Evolutionary conservation across 2,797 vertebrate genomes (phyloP).

Genomic region (Erethizon dorsatum): DNA sequence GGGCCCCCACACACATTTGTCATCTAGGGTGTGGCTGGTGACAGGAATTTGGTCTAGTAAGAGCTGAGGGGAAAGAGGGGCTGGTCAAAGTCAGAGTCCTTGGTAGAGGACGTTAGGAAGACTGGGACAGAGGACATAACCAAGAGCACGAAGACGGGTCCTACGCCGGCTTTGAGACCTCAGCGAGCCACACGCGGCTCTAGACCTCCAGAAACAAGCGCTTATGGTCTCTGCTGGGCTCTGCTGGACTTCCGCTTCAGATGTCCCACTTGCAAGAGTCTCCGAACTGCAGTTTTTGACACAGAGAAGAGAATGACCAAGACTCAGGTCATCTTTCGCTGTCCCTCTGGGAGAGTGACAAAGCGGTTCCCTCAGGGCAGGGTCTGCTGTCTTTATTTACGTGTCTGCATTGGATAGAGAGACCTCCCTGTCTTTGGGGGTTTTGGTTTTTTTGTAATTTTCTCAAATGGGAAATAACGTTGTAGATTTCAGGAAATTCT

Average conservation of each 20-base stretch:
- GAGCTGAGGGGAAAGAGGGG: neutral
- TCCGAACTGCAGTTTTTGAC: neutral
- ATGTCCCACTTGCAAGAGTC: neutral
- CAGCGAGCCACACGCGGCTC: rapidly evolving
- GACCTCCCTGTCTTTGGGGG: neutral
- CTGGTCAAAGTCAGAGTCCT: neutral
- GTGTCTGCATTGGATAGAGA: neutral
- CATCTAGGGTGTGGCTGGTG: neutral
- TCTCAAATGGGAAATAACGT: neutral
- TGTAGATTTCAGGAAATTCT: constrained; percentile 42
- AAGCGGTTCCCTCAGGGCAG: neutral
- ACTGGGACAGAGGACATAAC: neutral
- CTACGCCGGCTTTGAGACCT: neutral
- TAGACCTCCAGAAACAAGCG: neutral
- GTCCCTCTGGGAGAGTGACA: neutral
- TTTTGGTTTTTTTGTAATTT: neutral
- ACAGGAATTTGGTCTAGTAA: neutral
- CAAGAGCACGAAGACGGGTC: neutral
- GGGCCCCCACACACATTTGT: neutral
- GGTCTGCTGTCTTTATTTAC: neutral
- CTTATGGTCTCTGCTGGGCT: rapidly evolving
- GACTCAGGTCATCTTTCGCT: neutral
- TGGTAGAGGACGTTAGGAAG: neutral
- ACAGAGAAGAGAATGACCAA: neutral
- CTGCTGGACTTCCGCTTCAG: neutral